Evolutionary conservation across 53 echinoderm and acorn worm species (phyloP).

Genomic region (Crossaster papposus): DNA sequence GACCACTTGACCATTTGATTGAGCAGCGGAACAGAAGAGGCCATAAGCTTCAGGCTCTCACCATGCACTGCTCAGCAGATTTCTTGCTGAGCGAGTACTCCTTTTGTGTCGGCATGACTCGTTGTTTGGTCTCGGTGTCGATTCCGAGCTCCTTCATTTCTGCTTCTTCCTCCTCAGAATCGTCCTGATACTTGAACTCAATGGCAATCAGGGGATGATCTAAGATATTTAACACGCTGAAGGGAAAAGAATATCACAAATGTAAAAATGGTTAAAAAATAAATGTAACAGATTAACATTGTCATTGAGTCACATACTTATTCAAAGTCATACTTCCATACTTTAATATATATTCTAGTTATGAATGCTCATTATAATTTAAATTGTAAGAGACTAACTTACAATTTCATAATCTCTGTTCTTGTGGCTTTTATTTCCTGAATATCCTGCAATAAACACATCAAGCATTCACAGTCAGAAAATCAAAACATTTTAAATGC

Average conservation of each 20-base stretch:
- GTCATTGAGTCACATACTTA: too few relatives aligned
- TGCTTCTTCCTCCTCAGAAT: constrained; percentile 39
- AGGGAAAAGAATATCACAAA: not conserved
- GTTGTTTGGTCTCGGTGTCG: constrained; percentile 37
- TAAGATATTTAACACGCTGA: constrained; percentile 76
- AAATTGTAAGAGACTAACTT: constrained; percentile 42
- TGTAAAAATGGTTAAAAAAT: not conserved
- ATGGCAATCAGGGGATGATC: constrained; percentile 75
- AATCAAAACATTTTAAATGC: not conserved
- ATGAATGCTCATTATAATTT: not conserved
- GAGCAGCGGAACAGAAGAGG: too few relatives aligned
- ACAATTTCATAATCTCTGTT: constrained; percentile 83
- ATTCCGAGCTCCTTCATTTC: constrained; percentile 23
- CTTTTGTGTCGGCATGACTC: not conserved
- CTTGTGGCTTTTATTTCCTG: constrained; percentile 59
- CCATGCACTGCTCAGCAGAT: constrained; percentile 78
- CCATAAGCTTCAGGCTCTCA: constrained; percentile 9
- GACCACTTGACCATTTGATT: not conserved
- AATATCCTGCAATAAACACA: constrained; percentile 62
- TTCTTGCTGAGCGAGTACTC: constrained; percentile 59
- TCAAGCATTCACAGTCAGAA: not conserved
- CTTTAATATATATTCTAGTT: not conserved
- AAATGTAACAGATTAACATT: too few relatives aligned
- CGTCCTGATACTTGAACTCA: constrained; percentile 51
- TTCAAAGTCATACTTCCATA: too few relatives aligned